Percentiles rank a stretch among this genome's conserved stretches.
Evolutionary conservation across 1,140 invertebrate genomes (phyloP).

Genomic region (Meloidogyne chitwoodi): DNA sequence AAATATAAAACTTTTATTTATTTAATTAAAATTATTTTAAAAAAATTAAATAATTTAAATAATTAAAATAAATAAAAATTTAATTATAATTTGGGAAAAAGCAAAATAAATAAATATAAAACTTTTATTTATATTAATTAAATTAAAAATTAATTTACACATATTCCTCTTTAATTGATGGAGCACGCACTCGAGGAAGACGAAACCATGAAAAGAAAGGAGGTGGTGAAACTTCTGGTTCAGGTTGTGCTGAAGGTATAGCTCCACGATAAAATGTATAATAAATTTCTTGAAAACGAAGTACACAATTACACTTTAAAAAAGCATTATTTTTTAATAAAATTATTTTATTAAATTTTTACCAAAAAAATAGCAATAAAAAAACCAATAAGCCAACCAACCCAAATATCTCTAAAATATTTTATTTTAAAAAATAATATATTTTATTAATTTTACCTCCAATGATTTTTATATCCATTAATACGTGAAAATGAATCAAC

Average conservation of each 20-base stretch:
- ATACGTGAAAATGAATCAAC: constrained; percentile 59
- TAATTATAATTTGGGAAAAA: too few species aligned
- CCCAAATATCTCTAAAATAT: constrained; percentile 52
- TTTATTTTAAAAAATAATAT: neutral
- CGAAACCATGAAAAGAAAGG: constrained; percentile 60
- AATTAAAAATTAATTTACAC: too few species aligned
- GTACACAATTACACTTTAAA: constrained; percentile 56
- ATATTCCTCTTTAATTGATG: constrained; percentile 59
- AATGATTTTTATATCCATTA: constrained; percentile 60
- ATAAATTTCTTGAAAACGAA: constrained; percentile 60
- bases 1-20: too few species aligned
- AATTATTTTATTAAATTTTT: neutral
- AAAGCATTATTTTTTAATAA: neutral
- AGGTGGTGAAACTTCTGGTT: constrained; percentile 46
- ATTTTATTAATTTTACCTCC: constrained; percentile 25
- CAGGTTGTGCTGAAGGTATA: constrained; percentile 11
- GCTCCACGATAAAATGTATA: constrained; percentile 45
- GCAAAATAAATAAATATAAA: too few species aligned
- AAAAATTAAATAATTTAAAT: too few species aligned
- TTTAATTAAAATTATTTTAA: too few species aligned
- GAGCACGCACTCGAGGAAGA: constrained; percentile 56
- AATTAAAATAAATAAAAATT: too few species aligned
- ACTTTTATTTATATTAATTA: too few species aligned
- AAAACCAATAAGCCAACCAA: constrained; percentile 58
- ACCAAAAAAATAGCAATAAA: constrained; percentile 55